Base-by-base conservation (phyloP, 1,140 invertebrate genomes). In the Drosophila pandora region DNA sequence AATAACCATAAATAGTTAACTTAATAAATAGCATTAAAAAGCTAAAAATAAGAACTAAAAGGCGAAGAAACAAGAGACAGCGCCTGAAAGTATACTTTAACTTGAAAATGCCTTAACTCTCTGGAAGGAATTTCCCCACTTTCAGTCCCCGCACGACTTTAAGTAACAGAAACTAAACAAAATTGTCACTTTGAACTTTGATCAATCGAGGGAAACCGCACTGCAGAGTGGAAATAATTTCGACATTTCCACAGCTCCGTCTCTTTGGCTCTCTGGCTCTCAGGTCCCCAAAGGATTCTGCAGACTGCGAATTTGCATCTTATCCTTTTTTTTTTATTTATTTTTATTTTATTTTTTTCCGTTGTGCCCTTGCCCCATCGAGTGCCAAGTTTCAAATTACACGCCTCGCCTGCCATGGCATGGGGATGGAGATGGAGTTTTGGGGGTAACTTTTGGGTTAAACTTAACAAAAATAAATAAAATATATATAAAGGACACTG, bases 371-470 rank as follows among this genome's bases (percentile, higher is more conserved):
- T 56, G 39, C 43, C 28, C 30, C 39, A 37, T 84, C 65, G 80
- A 75, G 64, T 67, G 82, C 61, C 81, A 77, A 85, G 77, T 77
- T 85, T 85, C 82, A 80, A 85, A 85, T 85, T 85, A 85, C 77
- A 85, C 77, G 81, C 81, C 80, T 83, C 75, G 79, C 49, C 69
- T 55, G 57, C 45, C 75, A 9, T 47, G 43, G 17, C 21, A n/a
- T 2, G 13, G 32, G 5, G 9, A 3, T 25, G 23, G 23, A 6
- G 25, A 28, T 28, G 25, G 2, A 13, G 39, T 17, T 17, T 17
- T 17, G 13, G 32, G 47, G 5, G 13, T 2, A 3, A 12, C 10
- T 12, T 30, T 6, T 39, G 34, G 67, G n/a, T 9, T 17, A 72
- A 73, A 74, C 60, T 74, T 74, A 65, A 64, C 53, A 60, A 74